Percentiles rank a stretch among this genome's conserved stretches.
Conservation (phyloP, 2,888 invertebrate species). For the Cerceris ruficornis region DNA sequence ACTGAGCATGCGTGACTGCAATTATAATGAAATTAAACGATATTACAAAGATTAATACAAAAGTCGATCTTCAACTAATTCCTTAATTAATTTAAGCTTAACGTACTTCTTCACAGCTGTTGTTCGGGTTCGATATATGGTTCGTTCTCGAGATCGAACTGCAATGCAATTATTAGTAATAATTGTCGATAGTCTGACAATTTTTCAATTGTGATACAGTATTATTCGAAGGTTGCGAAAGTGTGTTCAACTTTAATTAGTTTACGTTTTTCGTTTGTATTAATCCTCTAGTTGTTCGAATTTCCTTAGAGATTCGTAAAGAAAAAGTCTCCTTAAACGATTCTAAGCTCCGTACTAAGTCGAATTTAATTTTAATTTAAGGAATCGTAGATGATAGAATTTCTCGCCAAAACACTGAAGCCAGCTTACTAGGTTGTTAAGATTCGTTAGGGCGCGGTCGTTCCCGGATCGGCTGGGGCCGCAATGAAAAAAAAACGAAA, state of each 20-base stretch:
- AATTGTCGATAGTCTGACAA: constrained; percentile 42
- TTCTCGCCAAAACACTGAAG: constrained; percentile 27
- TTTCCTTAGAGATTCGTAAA: constrained; percentile 8
- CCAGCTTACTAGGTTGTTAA: no score
- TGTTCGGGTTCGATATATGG: background rate
- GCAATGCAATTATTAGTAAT: constrained; percentile 33
- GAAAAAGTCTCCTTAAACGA: constrained; percentile 10
- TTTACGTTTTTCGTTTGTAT: constrained; percentile 3
- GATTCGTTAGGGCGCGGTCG: no score
- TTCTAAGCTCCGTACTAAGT: background rate
- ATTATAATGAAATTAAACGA: background rate
- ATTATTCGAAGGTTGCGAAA: constrained; percentile 36
- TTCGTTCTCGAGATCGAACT: background rate
- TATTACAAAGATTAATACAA: background rate
- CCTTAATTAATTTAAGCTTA: constrained; percentile 19
- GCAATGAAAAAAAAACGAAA: no score
- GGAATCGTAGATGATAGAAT: constrained; percentile 32
- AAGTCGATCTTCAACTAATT: constrained; percentile 16
- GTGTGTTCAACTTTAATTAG: constrained; percentile 39
- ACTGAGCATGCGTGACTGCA: background rate
- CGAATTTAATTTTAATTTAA: background rate
- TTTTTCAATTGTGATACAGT: constrained; percentile 47
- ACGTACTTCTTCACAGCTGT: constrained; percentile 14
- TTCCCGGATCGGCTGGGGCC: no score
- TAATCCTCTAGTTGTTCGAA: constrained; percentile 20